A percentile compares a stretch with the other conserved stretches of the same genome.
Evolutionary conservation across 2,888 invertebrate genomes (phyloP).

Genomic region (Adelphocoris suturalis): DNA sequence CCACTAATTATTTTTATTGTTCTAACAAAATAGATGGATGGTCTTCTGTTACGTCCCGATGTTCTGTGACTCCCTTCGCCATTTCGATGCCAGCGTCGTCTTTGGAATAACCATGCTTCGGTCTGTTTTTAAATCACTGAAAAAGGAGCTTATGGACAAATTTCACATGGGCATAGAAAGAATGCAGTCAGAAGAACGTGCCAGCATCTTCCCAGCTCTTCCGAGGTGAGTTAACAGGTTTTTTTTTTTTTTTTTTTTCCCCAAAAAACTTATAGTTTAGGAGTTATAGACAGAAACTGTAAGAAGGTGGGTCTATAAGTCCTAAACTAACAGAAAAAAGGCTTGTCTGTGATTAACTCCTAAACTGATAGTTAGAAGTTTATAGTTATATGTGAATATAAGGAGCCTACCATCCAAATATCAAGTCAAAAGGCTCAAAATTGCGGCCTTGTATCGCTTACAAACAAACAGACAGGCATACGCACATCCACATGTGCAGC

Average conservation of each 20-base stretch:
- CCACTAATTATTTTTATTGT: not conserved
- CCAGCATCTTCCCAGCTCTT: constrained; percentile 91
- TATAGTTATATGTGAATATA: too few relatives aligned
- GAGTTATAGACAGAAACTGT: too few relatives aligned
- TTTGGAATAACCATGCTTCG: constrained; percentile 93
- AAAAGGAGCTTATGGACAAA: constrained; percentile 93
- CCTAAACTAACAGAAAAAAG: too few relatives aligned
- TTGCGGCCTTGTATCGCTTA: too few relatives aligned
- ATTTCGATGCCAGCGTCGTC: constrained; percentile 93
- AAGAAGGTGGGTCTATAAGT: too few relatives aligned
- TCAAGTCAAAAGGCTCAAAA: too few relatives aligned
- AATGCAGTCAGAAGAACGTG: constrained; percentile 92
- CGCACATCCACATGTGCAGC: too few relatives aligned
- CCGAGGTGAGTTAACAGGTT: constrained; percentile 81
- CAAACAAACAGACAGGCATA: too few relatives aligned
- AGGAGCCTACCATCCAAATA: too few relatives aligned
- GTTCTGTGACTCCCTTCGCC: constrained; percentile 94
- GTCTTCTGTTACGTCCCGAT: constrained; percentile 97
- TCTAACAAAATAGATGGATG: constrained; percentile 84
- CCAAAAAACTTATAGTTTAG: not conserved
- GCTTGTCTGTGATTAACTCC: too few relatives aligned
- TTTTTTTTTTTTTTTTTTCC: too few relatives aligned
- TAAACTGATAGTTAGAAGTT: too few relatives aligned
- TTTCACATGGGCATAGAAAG: constrained; percentile 93
- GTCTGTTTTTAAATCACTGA: constrained; percentile 90